A percentile compares a stretch with the other conserved stretches of the same genome.
phyloP scores from a whole-genome alignment of 1,140 invertebrate genomes.

The Nixonia krombeini region DNA sequence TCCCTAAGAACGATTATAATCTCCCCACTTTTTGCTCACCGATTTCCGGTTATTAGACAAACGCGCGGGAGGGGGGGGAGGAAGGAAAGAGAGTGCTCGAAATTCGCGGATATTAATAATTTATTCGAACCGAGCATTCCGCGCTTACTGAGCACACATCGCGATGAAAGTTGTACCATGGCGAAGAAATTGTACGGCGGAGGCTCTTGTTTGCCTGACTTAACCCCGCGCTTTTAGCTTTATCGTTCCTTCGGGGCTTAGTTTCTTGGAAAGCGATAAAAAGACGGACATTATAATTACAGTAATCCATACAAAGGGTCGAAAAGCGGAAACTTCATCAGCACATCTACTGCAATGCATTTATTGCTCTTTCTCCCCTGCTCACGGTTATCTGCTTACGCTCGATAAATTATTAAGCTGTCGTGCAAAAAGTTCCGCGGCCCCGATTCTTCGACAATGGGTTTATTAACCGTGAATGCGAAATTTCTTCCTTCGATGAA shows the following conservation, averaged over 20 bases:
- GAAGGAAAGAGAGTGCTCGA: too few relatives aligned
- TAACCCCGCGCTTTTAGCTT: conserved; percentile 15
- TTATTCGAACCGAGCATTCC: conserved; percentile 3
- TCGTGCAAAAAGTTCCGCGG: too few relatives aligned
- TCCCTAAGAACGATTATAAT: too few relatives aligned
- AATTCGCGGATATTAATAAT: neutral
- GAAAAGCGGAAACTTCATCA: conserved; percentile 16
- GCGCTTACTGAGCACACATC: neutral
- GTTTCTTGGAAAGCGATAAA: conserved; percentile 16
- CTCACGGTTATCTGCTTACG: conserved; percentile 7
- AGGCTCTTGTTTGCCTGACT: conserved; percentile 20
- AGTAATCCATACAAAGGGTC: conserved; percentile 7
- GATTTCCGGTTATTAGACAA: too few relatives aligned
- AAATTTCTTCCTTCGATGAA: too few relatives aligned
- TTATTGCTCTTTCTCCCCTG: conserved; percentile 16
- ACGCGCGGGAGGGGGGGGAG: too few relatives aligned
- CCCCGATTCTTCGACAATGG: too few relatives aligned
- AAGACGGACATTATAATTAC: conserved; percentile 19
- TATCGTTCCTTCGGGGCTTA: conserved; percentile 15
- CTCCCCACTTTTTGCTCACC: too few relatives aligned
- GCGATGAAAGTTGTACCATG: neutral
- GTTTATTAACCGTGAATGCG: too few relatives aligned
- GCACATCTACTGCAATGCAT: conserved; percentile 9
- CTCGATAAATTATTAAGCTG: conserved; percentile 1
- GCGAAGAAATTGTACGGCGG: conserved; percentile 1